Evolutionary conservation across 2,888 invertebrate species (phyloP).

Genomic region (Hoplodrina ambigua): DNA sequence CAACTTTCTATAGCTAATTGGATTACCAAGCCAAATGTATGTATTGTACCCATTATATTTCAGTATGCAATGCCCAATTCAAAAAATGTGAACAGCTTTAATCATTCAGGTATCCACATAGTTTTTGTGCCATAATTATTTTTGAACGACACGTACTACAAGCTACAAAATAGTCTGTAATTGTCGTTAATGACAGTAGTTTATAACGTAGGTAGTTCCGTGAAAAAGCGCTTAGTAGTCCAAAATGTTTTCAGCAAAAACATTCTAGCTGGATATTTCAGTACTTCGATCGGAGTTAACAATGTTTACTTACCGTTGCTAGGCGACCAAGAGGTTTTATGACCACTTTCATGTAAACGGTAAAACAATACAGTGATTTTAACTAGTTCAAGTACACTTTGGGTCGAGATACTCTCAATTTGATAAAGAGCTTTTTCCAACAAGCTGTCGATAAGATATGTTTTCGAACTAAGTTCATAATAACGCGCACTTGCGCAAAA

Average conservation of each 20-base stretch:
- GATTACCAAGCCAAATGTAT: not conserved
- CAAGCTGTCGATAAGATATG: not conserved
- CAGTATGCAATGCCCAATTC: constrained; percentile 1
- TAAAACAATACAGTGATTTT: constrained; percentile 56
- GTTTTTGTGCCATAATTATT: constrained; percentile 18
- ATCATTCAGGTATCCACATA: constrained; percentile 8
- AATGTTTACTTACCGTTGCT: constrained; percentile 74
- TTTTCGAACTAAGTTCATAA: not conserved
- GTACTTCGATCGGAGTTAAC: constrained; percentile 68
- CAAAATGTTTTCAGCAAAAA: constrained; percentile 32
- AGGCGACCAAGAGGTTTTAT: constrained; percentile 70
- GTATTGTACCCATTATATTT: not conserved
- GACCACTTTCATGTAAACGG: constrained; percentile 41
- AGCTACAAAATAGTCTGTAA: constrained; percentile 18
- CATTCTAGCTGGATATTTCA: constrained; percentile 25
- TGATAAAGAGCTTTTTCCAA: constrained; percentile 12
- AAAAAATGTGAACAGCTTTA: constrained; percentile 15
- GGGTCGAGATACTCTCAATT: constrained; percentile 23
- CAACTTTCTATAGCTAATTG: not conserved
- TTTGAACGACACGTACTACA: constrained; percentile 6
- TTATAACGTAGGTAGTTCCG: constrained; percentile 10
- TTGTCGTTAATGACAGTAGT: constrained; percentile 37
- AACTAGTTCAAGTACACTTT: constrained; percentile 31
- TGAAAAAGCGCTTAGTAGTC: constrained; percentile 25
- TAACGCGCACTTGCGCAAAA: not conserved